phyloP scores from a whole-genome alignment of 2,113 vertebrate species.

The Ctenodactylus gundi region DNA sequence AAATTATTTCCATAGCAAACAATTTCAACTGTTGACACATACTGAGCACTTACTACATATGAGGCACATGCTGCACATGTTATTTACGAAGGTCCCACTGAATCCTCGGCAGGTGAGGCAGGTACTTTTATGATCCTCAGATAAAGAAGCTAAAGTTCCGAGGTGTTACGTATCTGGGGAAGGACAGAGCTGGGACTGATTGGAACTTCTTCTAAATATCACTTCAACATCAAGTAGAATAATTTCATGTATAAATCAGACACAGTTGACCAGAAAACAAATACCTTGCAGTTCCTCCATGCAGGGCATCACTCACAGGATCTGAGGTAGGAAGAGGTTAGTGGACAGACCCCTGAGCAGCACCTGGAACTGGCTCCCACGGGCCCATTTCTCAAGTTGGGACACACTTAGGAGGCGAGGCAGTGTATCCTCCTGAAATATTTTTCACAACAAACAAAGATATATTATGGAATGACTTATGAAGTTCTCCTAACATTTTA shows the following conservation, averaged over 20 bases:
- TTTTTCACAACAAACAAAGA: too few species aligned
- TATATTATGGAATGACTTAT: not conserved
- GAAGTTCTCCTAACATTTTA: not conserved
- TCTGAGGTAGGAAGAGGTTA: not conserved
- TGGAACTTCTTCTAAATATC: not conserved
- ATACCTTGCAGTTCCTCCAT: not conserved
- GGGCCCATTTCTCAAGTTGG: not conserved
- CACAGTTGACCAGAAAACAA: not conserved
- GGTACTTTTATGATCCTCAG: not conserved
- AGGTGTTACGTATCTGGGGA: not conserved
- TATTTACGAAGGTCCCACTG: not conserved
- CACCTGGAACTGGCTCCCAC: not conserved
- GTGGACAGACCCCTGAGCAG: not conserved
- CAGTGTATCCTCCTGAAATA: not conserved
- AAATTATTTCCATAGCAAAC: conserved; percentile 28
- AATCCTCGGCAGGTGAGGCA: not conserved
- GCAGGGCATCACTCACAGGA: not conserved
- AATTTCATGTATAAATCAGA: not conserved
- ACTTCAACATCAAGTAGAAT: not conserved
- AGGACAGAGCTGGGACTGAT: not conserved
- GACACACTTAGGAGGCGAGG: not conserved
- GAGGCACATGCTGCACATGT: not conserved
- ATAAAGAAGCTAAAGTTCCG: not conserved
- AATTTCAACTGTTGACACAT: not conserved
- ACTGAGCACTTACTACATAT: not conserved